Evolutionary conservation across 30 jellyfish, hydroid and myxozoan genomes (phyloP), one percentile per base, ranked within the genome.

Genomic region (Catostylus mosaicus): DNA sequence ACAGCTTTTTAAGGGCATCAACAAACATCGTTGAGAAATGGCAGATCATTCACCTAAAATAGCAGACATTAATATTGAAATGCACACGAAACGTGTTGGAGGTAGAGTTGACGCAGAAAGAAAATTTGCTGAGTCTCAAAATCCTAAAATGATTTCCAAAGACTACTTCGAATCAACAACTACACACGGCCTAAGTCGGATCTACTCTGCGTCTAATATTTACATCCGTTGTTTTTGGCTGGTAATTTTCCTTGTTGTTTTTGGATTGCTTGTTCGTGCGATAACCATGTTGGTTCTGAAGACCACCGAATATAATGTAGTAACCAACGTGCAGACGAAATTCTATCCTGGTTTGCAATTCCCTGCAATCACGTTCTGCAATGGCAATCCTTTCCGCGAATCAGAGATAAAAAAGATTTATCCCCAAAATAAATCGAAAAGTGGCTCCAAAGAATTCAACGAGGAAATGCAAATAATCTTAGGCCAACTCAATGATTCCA

Each of bases 351-450:
- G 50, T 5, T 24, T 80, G 52, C 50, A 80, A 37, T 65, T 80
- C 59, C 90, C 90, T 6, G 85, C 90, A 11, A 47, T 80, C 24
- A 80, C 90, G 22, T 38, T 80, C 34, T 80, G 90, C 64, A 80
- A 80, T 33, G 34, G 54, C 26, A 45, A 34, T 38, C 73, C 73
- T 0, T 80, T 80, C 57, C 71, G 71, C 26, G 71, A 59, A 27
- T 59, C 71, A 27, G 18, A 59, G 38, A 16, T 59, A 26, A 23
- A 3, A n/a, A n/a, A n/a, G n/a, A n/a, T n/a, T n/a, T n/a, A n/a
- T n/a, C n/a, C n/a, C n/a, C n/a, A n/a, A n/a, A n/a, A n/a, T n/a
- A n/a, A n/a, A n/a, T n/a, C n/a, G n/a, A n/a, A n/a, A n/a, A 50
- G 26, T 5, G 54, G 54, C 18, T 18, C 63, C 26, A 59, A 7